Conservation (phyloP, 2,797 vertebrate species). For the Thaleichthys pacificus region DNA sequence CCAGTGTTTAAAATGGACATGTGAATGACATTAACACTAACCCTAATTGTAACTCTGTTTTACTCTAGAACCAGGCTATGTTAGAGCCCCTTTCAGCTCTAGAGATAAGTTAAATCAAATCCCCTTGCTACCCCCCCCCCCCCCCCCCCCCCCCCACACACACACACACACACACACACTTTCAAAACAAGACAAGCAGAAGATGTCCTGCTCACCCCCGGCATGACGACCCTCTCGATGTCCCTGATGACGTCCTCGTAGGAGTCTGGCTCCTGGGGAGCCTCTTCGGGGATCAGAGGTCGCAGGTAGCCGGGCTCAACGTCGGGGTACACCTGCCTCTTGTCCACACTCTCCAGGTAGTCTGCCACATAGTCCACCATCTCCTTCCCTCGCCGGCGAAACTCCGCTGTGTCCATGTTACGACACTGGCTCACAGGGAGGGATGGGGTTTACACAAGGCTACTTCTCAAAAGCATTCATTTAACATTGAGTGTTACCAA, state of each 20-base stretch:
- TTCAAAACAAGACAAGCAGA: background rate
- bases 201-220: slow-evolving; percentile 81
- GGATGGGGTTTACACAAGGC: background rate
- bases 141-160: too few relatives aligned
- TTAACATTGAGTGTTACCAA: background rate
- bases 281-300: slow-evolving; percentile 80
- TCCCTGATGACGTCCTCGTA: slow-evolving; percentile 91
- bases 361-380: slow-evolving; percentile 95
- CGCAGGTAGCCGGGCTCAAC: slow-evolving; percentile 92
- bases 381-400: slow-evolving; percentile 87
- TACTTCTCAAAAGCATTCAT: background rate
- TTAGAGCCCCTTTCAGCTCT: too few relatives aligned
- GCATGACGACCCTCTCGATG: slow-evolving; percentile 94
- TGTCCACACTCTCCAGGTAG: slow-evolving; percentile 87
- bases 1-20: too few relatives aligned
- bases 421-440: background rate
- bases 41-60: background rate
- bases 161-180: too few relatives aligned
- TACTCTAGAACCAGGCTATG: too few relatives aligned
- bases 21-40: background rate
- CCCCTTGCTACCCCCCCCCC: too few relatives aligned
- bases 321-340: slow-evolving; percentile 87
- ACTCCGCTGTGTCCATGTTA: slow-evolving; percentile 86
- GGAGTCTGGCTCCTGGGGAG: slow-evolving; percentile 85
- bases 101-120: too few relatives aligned